Percentiles rank a stretch among this genome's conserved stretches.
Conservation (phyloP, 2,797 vertebrate genomes). For the Dromococcyx pavoninus region DNA sequence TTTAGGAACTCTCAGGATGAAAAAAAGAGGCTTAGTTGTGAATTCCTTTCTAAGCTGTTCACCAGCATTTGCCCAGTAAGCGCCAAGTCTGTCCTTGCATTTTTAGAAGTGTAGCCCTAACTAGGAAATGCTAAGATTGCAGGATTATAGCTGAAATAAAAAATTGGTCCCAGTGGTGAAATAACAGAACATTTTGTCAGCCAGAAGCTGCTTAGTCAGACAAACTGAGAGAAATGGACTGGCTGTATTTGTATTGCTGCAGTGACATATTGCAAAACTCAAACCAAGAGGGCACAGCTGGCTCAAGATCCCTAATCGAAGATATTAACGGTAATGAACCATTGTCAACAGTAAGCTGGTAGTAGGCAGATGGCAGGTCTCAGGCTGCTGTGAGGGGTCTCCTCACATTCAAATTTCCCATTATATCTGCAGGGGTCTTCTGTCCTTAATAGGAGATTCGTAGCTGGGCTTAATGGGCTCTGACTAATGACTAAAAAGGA, state of each 20-base stretch:
- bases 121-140: neutral
- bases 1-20: neutral
- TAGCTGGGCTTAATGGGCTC: conserved; percentile 32
- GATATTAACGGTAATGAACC: neutral
- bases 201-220: conserved; percentile 1
- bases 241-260: neutral
- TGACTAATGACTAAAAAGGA: conserved; percentile 4
- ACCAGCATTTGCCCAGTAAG: neutral
- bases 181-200: neutral
- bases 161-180: neutral
- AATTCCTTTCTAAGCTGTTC: neutral
- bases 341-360: neutral
- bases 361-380: conserved; percentile 2
- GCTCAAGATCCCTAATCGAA: neutral
- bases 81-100: neutral
- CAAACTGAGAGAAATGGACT: neutral
- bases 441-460: neutral
- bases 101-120: neutral
- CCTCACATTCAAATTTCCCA: neutral
- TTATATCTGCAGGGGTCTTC: conserved; percentile 9
- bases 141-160: neutral
- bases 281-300: neutral
- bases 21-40: neutral
- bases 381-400: neutral
- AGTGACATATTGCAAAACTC: neutral